Base-by-base conservation (phyloP, 2,888 invertebrate species). In the Drosophila formosana region DNA sequence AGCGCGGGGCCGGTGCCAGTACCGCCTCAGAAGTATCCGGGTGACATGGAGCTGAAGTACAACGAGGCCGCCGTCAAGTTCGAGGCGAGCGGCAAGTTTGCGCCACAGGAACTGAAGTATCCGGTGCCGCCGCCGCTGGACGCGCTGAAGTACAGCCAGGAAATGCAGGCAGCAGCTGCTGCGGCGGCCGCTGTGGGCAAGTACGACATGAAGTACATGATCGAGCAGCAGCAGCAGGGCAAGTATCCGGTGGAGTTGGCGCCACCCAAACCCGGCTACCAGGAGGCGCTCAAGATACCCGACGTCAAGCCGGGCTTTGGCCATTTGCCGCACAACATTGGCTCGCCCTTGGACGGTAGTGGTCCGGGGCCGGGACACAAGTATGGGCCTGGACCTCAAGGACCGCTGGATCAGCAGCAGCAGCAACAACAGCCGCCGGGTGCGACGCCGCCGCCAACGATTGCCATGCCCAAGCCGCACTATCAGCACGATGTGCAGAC, bases 41-140 rank as follows among this genome's bases (percentile, higher is more conserved):
- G 86, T 58, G 92, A 91, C 72, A 70, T 90, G 83, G 92, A 92
- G 46, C 83, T 91, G 52, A 92, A 92, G 78, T 93, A 91, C 80
- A 89, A 83, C 71, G 91, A 91, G 32, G 80, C 89, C 32, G 78
- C 90, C 41, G 88, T 91, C 46, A 92, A 92, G 77, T 92, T 90
- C 62, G 89, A 89, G 64, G 41, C 72, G 4, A 65, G n/a, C 39
- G 86, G 81, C 50, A 92, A 92, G 70, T 92, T 91, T 66, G 57
- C 81, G n/a, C 80, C 90, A 4, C 90, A 91, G 55, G 92, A 92
- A 53, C 82, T 92, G 92, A 95, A 93, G 88, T 94, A 83, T 93
- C 94, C 90, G 18, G 90, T 91, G 8, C 91, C 92, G 4, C 88
- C 89, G 2, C 84, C 86, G 1, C 71, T 91, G 49, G 92, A 92